These are phyloP conservation scores for Adelges cooleyi DNA, from an alignment of 1,140 invertebrate species.

Conservation along the genomic window DNA sequence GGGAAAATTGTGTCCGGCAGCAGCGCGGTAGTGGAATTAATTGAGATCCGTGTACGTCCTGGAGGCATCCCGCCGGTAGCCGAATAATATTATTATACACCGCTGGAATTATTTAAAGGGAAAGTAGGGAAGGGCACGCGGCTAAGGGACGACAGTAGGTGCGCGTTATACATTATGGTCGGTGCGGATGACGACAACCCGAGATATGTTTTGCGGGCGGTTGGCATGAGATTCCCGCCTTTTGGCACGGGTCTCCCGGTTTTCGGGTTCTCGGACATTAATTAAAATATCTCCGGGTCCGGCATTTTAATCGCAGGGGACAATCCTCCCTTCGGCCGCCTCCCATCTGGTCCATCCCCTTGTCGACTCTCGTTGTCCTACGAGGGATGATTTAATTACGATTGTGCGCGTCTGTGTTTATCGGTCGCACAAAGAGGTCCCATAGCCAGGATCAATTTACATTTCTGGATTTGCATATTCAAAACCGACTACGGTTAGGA, in stretches of 20 bases:
- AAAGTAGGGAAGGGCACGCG: too few relatives aligned
- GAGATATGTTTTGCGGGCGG: conserved; percentile 22
- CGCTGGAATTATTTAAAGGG: too few relatives aligned
- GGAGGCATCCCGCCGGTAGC: too few relatives aligned
- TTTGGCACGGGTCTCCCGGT: conserved; percentile 21
- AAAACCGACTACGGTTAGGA: background rate
- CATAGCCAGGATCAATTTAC: conserved; percentile 20
- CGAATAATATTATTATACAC: too few relatives aligned
- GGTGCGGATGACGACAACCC: conserved; percentile 3
- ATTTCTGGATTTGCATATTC: conserved; percentile 24
- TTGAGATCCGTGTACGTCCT: too few relatives aligned
- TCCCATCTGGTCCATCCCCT: background rate
- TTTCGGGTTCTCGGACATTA: conserved; percentile 21
- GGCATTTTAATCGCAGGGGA: conserved; percentile 27
- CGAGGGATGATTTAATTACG: conserved; percentile 24
- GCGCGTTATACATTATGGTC: conserved; percentile 2
- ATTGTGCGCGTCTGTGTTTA: conserved; percentile 4
- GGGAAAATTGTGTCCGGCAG: too few relatives aligned
- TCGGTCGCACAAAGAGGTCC: conserved; percentile 13
- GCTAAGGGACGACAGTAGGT: background rate
- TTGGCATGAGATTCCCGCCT: conserved; percentile 27
- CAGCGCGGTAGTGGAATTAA: too few relatives aligned
- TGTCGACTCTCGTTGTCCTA: background rate
- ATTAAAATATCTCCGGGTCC: conserved; percentile 28
- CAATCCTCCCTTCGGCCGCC: background rate